A percentile compares a stretch with the other conserved stretches of the same genome.
Conservation (phyloP, 2,113 vertebrate genomes). For the Puffinus mauretanicus region DNA sequence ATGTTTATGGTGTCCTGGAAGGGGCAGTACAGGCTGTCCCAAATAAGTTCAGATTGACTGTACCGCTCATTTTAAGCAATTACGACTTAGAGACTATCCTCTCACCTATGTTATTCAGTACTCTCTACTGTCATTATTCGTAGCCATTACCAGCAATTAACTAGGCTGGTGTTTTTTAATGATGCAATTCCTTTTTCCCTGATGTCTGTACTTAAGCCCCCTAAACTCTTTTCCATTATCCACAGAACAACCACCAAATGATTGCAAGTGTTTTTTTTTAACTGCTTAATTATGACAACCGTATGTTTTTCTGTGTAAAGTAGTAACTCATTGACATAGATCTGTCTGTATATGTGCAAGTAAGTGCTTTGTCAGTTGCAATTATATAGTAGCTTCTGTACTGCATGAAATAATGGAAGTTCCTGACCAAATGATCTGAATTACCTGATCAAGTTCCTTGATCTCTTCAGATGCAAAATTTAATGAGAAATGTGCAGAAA, state of each 20-base stretch:
- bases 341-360: background rate
- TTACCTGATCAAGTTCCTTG: background rate
- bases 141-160: conserved; percentile 11
- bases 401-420: background rate
- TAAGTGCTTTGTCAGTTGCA: background rate
- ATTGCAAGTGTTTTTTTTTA: background rate
- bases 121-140: background rate
- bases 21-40: background rate
- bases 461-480: background rate
- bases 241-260: background rate
- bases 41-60: background rate
- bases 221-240: background rate
- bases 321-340: background rate
- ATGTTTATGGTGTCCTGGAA: background rate
- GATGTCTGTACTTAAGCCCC: background rate
- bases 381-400: background rate
- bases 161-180: background rate
- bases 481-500: background rate
- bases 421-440: background rate
- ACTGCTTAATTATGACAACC: background rate
- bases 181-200: background rate
- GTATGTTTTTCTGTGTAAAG: background rate
- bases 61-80: background rate
- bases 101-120: background rate
- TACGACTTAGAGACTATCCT: background rate